Evolutionary conservation across 1,140 invertebrate species (phyloP).

Genomic region (Halictus rubicundus): DNA sequence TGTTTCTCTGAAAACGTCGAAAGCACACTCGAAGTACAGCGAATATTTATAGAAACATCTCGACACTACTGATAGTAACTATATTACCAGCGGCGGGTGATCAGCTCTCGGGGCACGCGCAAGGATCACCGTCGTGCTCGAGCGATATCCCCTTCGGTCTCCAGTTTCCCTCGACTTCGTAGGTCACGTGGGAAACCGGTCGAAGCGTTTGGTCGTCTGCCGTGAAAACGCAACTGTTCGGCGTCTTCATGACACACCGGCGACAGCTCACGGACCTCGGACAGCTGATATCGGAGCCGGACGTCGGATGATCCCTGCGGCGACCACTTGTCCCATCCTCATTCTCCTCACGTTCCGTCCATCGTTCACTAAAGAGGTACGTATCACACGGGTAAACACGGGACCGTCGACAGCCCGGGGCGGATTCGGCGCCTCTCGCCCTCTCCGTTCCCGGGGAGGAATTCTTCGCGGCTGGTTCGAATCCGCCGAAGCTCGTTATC

Average conservation of each 20-base stretch:
- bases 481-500: not conserved
- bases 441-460: not conserved
- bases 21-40: conserved; percentile 61
- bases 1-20: conserved; percentile 51
- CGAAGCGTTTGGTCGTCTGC: conserved; percentile 42
- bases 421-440: not conserved
- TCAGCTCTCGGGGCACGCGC: conserved; percentile 6
- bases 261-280: not conserved
- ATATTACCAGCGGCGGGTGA: conserved; percentile 48
- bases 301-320: too few relatives aligned
- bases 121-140: not conserved
- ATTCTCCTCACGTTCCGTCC: not conserved
- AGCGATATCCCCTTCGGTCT: not conserved
- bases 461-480: not conserved
- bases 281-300: too few relatives aligned
- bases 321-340: not conserved
- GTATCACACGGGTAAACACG: not conserved
- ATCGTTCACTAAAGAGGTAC: not conserved
- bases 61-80: conserved; percentile 49
- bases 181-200: not conserved
- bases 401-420: not conserved
- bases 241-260: too few relatives aligned
- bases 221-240: not conserved
- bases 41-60: conserved; percentile 56
- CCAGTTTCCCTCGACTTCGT: not conserved